Evolutionary conservation across 2,888 invertebrate species (phyloP), one percentile per base, ranked within the genome.

Genomic region (Villa cingulata): DNA sequence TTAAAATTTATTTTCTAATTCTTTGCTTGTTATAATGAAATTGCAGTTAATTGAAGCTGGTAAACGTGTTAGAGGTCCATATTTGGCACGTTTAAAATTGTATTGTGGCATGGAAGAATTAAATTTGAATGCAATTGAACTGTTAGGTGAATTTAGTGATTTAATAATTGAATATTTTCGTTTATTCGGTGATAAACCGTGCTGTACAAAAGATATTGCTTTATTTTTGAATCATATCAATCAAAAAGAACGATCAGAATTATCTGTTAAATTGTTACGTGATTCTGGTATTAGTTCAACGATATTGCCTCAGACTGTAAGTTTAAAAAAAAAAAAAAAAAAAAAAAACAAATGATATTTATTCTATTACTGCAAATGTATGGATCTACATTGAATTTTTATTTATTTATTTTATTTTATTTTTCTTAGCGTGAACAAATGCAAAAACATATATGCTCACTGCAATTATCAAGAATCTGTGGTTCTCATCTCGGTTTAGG

Each of bases 191-290:
- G 80, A 85, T 58, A 90, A 90, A 61, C 80, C 84, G 0, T 90
- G 90, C 66, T 87, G 87, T 51, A 86, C 88, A 50, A 78, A 81
- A 10, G 95, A 96, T 64, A 72, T 95, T 43, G 77, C 80, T 51
- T 72, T 81, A 6, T 92, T 86, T 65, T 64, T 91, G 41, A 70
- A 76, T 39, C 73, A 86, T 56, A 71, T 90, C 53, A 57, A 59
- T 18, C 57, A 61, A 52, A 56, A 62, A 32, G 76, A 84, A 7
- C 71, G 74, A 37, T 73, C 76, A 12, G 76, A 80, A 40, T 68
- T 81, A 46, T 73, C 78, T 29, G 67, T 71, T 48, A 76, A 77
- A 51, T 71, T 82, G 51, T 62, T 81, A 23, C 73, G 74, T 10
- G 80, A 81, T 57, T 73, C 80, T 29, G 81, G 78, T 4, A 77